These are phyloP conservation scores for Oncorhynchus kisutch DNA, from an alignment of 2,113 vertebrate genomes.

Conservation along the genomic window DNA sequence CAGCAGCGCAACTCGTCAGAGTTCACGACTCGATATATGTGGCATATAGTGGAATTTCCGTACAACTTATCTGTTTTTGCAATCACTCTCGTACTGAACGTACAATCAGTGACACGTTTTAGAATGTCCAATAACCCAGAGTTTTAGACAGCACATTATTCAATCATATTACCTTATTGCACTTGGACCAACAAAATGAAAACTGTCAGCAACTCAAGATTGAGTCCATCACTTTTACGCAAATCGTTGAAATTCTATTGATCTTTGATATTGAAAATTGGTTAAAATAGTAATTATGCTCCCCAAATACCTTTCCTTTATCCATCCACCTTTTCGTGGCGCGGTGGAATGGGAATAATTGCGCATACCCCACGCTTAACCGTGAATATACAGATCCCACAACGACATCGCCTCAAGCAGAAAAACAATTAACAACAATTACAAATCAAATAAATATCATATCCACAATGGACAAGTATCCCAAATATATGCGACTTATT, in stretches of 20 bases:
- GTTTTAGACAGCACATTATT: not conserved
- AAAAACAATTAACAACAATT: not conserved
- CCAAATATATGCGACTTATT: not conserved
- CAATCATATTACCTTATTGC: not conserved
- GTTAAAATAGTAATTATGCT: not conserved
- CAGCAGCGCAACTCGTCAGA: constrained; percentile 4
- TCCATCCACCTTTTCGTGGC: not conserved
- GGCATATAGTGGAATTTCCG: not conserved
- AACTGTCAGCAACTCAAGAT: not conserved
- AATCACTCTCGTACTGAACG: not conserved
- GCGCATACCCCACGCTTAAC: not conserved
- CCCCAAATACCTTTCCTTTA: not conserved
- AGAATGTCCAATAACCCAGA: not conserved
- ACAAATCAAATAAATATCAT: not conserved
- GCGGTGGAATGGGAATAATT: not conserved
- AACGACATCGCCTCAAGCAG: not conserved
- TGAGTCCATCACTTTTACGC: constrained; percentile 40
- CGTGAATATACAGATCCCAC: not conserved
- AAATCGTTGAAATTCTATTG: constrained; percentile 1
- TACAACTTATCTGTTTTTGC: not conserved
- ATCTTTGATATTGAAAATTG: not conserved
- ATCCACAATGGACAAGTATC: not conserved
- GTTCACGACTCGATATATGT: not conserved
- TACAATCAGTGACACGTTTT: not conserved
- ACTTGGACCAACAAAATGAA: not conserved